These are phyloP conservation scores for Aspiorhynchus laticeps DNA, from an alignment of 2,113 vertebrate species.

Conservation along the genomic window DNA sequence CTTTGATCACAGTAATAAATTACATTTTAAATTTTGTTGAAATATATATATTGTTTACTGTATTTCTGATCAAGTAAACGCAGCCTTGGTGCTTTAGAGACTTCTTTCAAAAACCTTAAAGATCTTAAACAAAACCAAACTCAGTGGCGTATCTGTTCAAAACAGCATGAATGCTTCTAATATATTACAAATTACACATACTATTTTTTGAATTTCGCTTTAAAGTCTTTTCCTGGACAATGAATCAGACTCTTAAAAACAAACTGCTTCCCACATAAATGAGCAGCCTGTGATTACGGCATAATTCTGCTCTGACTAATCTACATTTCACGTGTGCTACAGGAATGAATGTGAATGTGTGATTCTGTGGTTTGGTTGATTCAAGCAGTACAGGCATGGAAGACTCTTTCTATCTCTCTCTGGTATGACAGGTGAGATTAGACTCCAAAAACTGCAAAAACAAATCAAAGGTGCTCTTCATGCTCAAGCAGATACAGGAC, in stretches of 20 bases:
- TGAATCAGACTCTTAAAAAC: background rate
- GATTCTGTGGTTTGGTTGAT: background rate
- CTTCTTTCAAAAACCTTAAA: background rate
- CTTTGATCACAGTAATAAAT: background rate
- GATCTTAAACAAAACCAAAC: too few relatives aligned
- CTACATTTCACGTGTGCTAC: constrained; percentile 74
- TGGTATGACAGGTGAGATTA: constrained; percentile 51
- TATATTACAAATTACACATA: background rate
- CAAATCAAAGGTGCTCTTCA: constrained; percentile 81
- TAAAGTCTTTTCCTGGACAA: background rate
- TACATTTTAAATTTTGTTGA: background rate
- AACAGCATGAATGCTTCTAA: background rate
- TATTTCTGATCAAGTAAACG: background rate
- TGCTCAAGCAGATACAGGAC: constrained; percentile 75
- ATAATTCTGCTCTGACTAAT: constrained; percentile 64
- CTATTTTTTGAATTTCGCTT: background rate
- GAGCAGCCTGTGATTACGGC: background rate
- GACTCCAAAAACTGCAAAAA: constrained; percentile 33
- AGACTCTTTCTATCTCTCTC: background rate
- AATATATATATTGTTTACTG: background rate
- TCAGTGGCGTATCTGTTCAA: background rate
- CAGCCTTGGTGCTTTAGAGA: background rate
- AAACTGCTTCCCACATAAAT: background rate
- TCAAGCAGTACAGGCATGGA: background rate
- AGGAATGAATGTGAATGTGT: background rate